A percentile compares a stretch with the other conserved stretches of the same genome.
phyloP scores from a whole-genome alignment of 1,140 invertebrate species.

The Dendroctonus ponderosae region DNA sequence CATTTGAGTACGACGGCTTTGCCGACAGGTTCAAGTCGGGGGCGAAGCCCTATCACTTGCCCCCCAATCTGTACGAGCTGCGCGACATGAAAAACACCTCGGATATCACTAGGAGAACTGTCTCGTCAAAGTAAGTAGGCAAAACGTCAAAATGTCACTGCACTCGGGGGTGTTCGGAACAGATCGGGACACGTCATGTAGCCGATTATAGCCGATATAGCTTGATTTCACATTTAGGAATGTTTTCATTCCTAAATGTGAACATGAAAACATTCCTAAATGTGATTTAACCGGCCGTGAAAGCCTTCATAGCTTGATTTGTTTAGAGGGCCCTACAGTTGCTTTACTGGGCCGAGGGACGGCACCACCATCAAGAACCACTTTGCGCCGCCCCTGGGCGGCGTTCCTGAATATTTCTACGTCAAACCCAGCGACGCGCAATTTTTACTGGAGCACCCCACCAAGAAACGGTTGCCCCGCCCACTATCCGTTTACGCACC shows the following conservation, averaged over 20 bases:
- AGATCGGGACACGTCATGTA: too few species aligned
- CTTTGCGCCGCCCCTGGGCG: constrained; percentile 32
- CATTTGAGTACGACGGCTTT: constrained; percentile 44
- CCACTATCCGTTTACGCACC: neutral
- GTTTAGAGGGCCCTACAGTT: constrained; percentile 46
- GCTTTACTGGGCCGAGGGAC: constrained; percentile 46
- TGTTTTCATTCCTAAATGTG: too few species aligned
- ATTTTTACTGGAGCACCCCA: constrained; percentile 38
- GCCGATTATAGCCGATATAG: too few species aligned
- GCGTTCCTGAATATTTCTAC: constrained; percentile 41
- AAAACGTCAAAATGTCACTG: too few species aligned
- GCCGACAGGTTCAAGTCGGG: constrained; percentile 36
- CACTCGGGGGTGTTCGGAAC: too few species aligned
- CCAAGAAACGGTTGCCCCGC: constrained; percentile 33
- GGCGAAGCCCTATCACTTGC: constrained; percentile 30
- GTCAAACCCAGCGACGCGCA: constrained; percentile 39
- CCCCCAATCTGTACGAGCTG: constrained; percentile 39
- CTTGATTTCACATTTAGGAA: too few species aligned
- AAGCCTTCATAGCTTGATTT: too few species aligned
- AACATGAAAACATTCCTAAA: too few species aligned
- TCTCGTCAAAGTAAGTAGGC: constrained; percentile 8
- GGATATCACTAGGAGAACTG: constrained; percentile 15
- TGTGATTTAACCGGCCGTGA: too few species aligned
- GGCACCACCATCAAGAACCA: constrained; percentile 48
- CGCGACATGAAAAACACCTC: constrained; percentile 23